These are phyloP conservation scores for Harpagoxenus sublaevis DNA, from an alignment of 2,888 invertebrate genomes.

Conservation along the genomic window DNA sequence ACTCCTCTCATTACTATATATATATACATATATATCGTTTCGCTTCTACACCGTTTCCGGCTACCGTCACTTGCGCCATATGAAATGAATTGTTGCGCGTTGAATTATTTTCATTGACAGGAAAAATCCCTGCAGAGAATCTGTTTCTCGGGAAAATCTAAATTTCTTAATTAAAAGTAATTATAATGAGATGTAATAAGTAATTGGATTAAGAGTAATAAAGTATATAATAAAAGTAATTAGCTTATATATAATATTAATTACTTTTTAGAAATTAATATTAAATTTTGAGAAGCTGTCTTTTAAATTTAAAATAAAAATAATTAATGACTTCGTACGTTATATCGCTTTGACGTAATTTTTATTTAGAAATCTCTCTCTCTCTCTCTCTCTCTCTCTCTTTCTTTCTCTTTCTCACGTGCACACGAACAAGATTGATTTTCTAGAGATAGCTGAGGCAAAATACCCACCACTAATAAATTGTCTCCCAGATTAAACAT, in stretches of 20 bases:
- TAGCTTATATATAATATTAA: too few relatives aligned
- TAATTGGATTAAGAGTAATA: too few relatives aligned
- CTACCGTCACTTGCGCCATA: not conserved
- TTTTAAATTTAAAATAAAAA: not conserved
- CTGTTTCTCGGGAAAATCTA: too few relatives aligned
- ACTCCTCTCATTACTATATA: not conserved
- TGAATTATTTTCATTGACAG: not conserved
- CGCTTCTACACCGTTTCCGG: not conserved
- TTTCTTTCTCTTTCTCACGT: not conserved
- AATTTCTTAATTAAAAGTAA: too few relatives aligned
- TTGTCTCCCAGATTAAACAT: not conserved
- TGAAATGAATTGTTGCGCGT: not conserved
- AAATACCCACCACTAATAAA: constrained; percentile 19
- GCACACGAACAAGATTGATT: not conserved
- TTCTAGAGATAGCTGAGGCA: not conserved
- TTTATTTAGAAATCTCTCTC: not conserved
- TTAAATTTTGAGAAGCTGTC: not conserved
- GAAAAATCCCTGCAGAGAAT: not conserved
- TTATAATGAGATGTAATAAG: too few relatives aligned
- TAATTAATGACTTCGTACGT: not conserved
- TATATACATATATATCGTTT: not conserved
- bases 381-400: not conserved
- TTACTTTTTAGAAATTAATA: not conserved
- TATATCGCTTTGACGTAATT: not conserved
- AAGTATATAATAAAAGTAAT: too few relatives aligned